Evolutionary conservation across 2,888 invertebrate genomes (phyloP).

Genomic region (Ceramica pisi): DNA sequence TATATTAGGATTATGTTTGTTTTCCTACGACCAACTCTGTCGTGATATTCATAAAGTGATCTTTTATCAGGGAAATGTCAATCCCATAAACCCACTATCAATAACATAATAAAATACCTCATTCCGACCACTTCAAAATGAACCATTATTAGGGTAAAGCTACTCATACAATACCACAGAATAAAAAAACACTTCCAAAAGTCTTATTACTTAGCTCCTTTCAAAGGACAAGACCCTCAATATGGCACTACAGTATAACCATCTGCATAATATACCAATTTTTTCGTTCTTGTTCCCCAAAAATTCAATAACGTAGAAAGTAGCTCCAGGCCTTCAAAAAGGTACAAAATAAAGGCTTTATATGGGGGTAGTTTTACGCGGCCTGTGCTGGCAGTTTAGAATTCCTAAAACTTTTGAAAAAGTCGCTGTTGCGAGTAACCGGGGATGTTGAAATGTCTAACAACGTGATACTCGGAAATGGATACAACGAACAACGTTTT

Average conservation of each 20-base stretch:
- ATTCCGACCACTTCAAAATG: not conserved
- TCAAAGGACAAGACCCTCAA: conserved; percentile 41
- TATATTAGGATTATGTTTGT: too few relatives aligned
- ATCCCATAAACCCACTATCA: too few relatives aligned
- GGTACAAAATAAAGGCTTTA: conserved; percentile 19
- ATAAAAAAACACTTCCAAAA: conserved; percentile 35
- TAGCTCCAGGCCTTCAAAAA: conserved; percentile 23
- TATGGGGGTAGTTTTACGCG: not conserved
- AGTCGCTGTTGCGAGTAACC: not conserved
- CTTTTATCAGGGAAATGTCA: too few relatives aligned
- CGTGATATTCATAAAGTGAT: too few relatives aligned
- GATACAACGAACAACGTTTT: too few relatives aligned
- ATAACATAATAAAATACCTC: too few relatives aligned
- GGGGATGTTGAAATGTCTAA: not conserved
- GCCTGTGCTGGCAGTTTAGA: not conserved
- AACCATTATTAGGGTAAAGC: not conserved
- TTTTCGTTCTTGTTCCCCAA: conserved; percentile 28
- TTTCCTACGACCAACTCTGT: too few relatives aligned
- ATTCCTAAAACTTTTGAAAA: conserved; percentile 13
- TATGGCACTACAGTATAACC: conserved; percentile 35
- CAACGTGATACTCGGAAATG: too few relatives aligned
- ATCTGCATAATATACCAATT: conserved; percentile 53
- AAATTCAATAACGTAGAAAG: conserved; percentile 53
- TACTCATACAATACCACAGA: conserved; percentile 3
- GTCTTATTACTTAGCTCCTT: conserved; percentile 30